phyloP scores from a whole-genome alignment of 2,113 vertebrate species.

The Odontesthes bonariensis region DNA sequence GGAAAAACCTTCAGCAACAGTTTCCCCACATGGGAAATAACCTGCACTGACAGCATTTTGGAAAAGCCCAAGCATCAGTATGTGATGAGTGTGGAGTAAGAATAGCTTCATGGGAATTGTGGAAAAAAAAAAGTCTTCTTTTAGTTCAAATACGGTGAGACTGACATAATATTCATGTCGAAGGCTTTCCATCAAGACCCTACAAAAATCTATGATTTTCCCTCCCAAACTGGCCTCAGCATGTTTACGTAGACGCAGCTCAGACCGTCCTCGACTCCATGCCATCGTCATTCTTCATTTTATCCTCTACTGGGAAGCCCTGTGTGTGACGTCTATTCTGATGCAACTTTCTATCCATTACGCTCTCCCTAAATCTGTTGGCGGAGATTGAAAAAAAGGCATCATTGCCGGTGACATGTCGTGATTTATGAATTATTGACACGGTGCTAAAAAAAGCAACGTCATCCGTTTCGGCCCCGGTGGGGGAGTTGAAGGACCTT shows the following conservation, averaged over 20 bases:
- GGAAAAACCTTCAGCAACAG: too few species aligned
- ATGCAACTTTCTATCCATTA: background rate
- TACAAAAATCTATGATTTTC: background rate
- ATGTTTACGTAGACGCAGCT: background rate
- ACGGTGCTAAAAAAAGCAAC: background rate
- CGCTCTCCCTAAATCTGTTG: background rate
- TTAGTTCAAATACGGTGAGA: too few species aligned
- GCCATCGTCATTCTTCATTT: constrained; percentile 1
- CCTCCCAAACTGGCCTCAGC: background rate
- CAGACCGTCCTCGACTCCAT: background rate
- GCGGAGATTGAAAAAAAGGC: background rate
- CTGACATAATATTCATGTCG: too few species aligned
- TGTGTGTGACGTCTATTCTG: background rate
- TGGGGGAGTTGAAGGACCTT: background rate
- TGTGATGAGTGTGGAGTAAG: too few species aligned
- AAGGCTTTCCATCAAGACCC: background rate
- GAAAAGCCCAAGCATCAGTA: too few species aligned
- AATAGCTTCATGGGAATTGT: too few species aligned
- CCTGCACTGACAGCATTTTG: too few species aligned
- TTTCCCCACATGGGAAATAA: too few species aligned
- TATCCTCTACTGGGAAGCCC: background rate
- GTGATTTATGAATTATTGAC: constrained; percentile 24
- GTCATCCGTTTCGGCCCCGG: background rate
- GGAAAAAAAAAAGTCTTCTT: too few species aligned
- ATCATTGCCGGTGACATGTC: background rate